Conservation (phyloP, 2,113 vertebrate genomes). For the Phalacrocorax pelagicus region DNA sequence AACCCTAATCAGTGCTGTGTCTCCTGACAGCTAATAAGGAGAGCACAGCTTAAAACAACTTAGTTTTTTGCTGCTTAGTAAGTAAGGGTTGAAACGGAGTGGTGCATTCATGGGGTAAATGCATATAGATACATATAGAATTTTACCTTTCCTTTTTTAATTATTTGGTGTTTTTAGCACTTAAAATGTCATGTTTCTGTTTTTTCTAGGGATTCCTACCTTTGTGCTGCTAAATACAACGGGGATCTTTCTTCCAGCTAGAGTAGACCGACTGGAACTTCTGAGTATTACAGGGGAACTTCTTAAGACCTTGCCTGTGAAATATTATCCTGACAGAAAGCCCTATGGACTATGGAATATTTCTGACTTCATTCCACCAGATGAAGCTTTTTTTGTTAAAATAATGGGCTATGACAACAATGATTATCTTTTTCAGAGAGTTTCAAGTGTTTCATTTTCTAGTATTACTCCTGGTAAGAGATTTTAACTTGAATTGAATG, state of each 20-base stretch:
- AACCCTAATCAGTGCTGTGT: neutral
- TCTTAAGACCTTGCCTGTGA: slow-evolving; percentile 90
- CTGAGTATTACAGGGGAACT: slow-evolving; percentile 83
- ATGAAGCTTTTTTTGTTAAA: slow-evolving; percentile 92
- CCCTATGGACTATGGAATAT: slow-evolving; percentile 94
- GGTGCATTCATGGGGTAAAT: neutral
- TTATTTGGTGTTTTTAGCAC: neutral
- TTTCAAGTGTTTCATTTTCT: slow-evolving; percentile 95
- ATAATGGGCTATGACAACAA: slow-evolving; percentile 89
- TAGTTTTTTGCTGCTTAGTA: neutral
- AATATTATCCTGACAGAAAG: slow-evolving; percentile 85
- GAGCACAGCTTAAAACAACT: neutral
- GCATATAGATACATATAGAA: neutral
- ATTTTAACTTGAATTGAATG: neutral
- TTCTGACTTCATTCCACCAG: slow-evolving; percentile 91
- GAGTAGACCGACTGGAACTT: slow-evolving; percentile 88
- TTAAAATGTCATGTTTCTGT: neutral
- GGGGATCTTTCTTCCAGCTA: slow-evolving; percentile 85
- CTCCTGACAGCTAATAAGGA: neutral
- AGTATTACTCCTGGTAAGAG: slow-evolving; percentile 88
- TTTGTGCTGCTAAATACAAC: slow-evolving; percentile 94
- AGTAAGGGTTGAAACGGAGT: neutral
- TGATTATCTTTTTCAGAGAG: slow-evolving; percentile 89
- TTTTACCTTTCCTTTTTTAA: neutral
- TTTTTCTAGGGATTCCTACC: slow-evolving; percentile 87